Evolutionary conservation across 1,140 invertebrate species (phyloP).

Genomic region (Zaprionus ornatus): DNA sequence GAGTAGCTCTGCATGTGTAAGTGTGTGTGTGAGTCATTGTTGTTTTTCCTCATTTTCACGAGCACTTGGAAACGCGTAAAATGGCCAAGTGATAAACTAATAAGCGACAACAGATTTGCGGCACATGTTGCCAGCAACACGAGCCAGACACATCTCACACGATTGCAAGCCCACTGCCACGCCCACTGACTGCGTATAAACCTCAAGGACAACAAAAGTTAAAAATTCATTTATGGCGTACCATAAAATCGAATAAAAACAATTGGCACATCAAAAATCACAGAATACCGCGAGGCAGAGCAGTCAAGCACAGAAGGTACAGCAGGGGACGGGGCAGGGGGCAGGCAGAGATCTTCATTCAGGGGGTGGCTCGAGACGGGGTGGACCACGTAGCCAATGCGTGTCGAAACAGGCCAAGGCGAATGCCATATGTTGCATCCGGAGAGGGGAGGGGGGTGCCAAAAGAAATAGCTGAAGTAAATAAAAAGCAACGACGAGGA

Average conservation of each 20-base stretch:
- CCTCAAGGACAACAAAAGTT: conserved; percentile 67
- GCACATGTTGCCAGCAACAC: conserved; percentile 54
- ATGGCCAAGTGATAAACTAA: conserved; percentile 65
- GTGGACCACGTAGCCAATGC: conserved; percentile 40
- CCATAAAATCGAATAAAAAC: conserved; percentile 82
- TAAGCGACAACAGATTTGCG: conserved; percentile 51
- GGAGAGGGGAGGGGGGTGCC: conserved; percentile 27
- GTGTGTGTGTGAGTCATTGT: conserved; percentile 6
- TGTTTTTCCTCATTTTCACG: conserved; percentile 42
- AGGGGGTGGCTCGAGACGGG: not conserved
- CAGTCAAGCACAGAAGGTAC: not conserved
- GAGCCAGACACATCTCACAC: conserved; percentile 5
- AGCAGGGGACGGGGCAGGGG: not conserved
- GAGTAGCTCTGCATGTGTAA: conserved; percentile 1
- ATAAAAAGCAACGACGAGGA: conserved; percentile 46
- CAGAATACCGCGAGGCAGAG: conserved; percentile 9
- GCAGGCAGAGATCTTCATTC: conserved; percentile 64
- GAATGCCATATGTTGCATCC: conserved; percentile 62
- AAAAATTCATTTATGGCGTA: conserved; percentile 75
- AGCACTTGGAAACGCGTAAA: conserved; percentile 66
- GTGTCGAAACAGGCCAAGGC: conserved; percentile 42
- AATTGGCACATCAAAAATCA: conserved; percentile 78
- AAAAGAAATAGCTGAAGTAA: conserved; percentile 71
- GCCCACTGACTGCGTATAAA: conserved; percentile 11
- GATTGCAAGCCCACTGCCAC: conserved; percentile 18